phyloP scores from a whole-genome alignment of 2,797 vertebrate species.

The Streptopelia turtur region DNA sequence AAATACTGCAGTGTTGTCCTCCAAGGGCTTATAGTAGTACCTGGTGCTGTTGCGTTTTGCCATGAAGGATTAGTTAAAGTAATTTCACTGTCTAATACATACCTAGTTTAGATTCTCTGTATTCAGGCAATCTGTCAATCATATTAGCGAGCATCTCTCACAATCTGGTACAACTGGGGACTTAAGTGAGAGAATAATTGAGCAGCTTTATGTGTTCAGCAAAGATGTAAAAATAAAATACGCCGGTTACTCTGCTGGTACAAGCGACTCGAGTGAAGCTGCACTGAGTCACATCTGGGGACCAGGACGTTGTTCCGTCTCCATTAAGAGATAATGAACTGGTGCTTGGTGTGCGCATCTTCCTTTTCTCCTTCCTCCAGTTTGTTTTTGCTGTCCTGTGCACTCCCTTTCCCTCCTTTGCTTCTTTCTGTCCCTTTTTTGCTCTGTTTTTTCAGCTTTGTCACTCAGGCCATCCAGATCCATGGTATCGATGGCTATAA shows the following conservation, averaged over 20 bases:
- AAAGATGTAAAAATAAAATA: neutral
- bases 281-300: neutral
- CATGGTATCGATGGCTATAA: neutral
- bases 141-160: constrained; percentile 12
- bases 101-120: constrained; percentile 18
- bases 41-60: constrained; percentile 18
- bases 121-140: constrained; percentile 44
- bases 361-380: neutral
- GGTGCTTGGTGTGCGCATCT: neutral
- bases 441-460: neutral
- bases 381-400: neutral
- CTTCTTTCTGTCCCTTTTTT: neutral
- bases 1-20: constrained; percentile 58
- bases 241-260: rapidly evolving
- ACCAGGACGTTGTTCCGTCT: neutral
- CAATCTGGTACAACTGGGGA: constrained; percentile 34
- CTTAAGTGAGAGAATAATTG: neutral
- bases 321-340: neutral
- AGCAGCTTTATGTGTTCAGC: neutral
- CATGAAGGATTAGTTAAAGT: constrained; percentile 33
- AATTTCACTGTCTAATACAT: neutral
- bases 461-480: neutral
- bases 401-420: neutral
- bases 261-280: neutral
- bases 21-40: constrained; percentile 23